A percentile compares a stretch with the other conserved stretches of the same genome.
Conservation (phyloP, 2,113 vertebrate genomes). For the Collichthys lucidus region DNA sequence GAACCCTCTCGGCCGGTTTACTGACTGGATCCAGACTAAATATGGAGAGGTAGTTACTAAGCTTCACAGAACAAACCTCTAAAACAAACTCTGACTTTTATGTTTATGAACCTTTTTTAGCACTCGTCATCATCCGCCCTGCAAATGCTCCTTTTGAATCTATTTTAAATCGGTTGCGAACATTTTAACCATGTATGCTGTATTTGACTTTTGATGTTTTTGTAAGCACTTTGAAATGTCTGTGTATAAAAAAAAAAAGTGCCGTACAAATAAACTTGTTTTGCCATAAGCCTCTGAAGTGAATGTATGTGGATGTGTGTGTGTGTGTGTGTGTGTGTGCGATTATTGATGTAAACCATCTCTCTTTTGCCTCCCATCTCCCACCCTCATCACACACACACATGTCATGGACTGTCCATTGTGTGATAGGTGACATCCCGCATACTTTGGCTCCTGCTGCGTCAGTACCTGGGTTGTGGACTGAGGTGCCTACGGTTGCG, state of each 20-base stretch:
- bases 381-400: constrained; percentile 7
- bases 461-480: constrained; percentile 84
- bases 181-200: not conserved
- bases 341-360: constrained; percentile 29
- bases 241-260: not conserved
- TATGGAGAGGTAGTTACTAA: not conserved
- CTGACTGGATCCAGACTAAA: not conserved
- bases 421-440: constrained; percentile 82
- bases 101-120: not conserved
- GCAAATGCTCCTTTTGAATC: not conserved
- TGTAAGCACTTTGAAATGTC: constrained; percentile 8
- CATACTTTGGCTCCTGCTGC: constrained; percentile 83
- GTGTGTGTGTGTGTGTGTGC: constrained; percentile 3
- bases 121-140: not conserved
- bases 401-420: constrained; percentile 25
- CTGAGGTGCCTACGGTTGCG: constrained; percentile 80
- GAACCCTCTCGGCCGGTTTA: not conserved
- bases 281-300: not conserved
- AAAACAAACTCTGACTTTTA: not conserved
- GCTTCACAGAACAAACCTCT: not conserved
- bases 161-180: not conserved
- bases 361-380: constrained; percentile 3
- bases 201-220: not conserved
- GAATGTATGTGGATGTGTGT: constrained; percentile 35
- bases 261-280: not conserved